Percentiles rank a stretch among this genome's conserved stretches.
phyloP scores from a whole-genome alignment of 2,113 vertebrate species.

The Dascyllus trimaculatus region DNA sequence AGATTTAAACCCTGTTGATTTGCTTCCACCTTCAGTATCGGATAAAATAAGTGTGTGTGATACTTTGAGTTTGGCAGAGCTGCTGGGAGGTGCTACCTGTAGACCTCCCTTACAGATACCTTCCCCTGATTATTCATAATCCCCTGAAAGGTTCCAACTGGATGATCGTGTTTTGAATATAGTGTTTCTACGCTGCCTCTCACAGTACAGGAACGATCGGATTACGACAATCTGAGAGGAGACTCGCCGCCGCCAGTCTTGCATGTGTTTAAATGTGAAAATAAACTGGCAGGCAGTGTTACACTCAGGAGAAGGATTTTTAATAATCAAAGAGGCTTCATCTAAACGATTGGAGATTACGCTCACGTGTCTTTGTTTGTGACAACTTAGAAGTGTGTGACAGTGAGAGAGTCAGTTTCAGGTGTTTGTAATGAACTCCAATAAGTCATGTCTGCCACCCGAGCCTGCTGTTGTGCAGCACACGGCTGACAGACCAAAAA shows the following conservation, averaged over 20 bases:
- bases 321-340: neutral
- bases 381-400: constrained; percentile 1
- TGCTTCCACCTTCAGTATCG: neutral
- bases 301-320: neutral
- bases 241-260: constrained; percentile 12
- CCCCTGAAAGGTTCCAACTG: constrained; percentile 29
- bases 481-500: constrained; percentile 32
- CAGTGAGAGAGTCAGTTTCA: constrained; percentile 54
- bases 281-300: neutral
- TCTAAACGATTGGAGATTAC: constrained; percentile 1
- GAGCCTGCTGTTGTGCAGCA: constrained; percentile 57
- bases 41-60: constrained; percentile 18
- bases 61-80: constrained; percentile 8
- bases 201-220: constrained; percentile 44
- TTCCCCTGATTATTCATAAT: constrained; percentile 59
- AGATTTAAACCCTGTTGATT: neutral
- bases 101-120: constrained; percentile 9
- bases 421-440: constrained; percentile 70
- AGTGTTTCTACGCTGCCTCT: constrained; percentile 60
- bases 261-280: constrained; percentile 15
- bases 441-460: constrained; percentile 69
- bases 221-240: constrained; percentile 52
- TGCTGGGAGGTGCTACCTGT: constrained; percentile 7
- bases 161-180: constrained; percentile 53
- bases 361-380: neutral